Base-by-base conservation (phyloP, 2,113 vertebrate genomes). In the Rhea pennata region DNA sequence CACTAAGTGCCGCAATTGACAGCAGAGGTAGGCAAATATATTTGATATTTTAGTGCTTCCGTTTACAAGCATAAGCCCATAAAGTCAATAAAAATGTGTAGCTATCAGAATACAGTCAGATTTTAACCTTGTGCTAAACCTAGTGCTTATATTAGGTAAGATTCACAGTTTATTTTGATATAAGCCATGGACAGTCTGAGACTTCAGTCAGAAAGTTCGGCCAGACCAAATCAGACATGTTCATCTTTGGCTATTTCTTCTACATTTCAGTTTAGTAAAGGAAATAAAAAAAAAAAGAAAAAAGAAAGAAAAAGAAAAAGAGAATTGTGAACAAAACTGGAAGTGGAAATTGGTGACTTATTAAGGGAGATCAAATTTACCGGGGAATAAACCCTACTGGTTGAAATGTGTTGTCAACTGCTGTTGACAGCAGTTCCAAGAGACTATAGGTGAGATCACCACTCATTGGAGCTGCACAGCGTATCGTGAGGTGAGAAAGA, bases 11-110 rank as follows among this genome's bases (percentile, higher is more conserved):
- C 50, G 85, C 27, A 46, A 92, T 46, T 29, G 72, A 73, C 67
- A 90, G 77, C 50, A 89, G 94, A 89, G 72, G 29, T n/a, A 81
- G 82, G 58, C 36, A 89, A 74, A 79, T 62, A 59, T 66, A 91
- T 73, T 66, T 40, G 80, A n/a, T 89, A 92, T 87, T 88, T 90
- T 83, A 69, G 24, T 92, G 48, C 36, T 92, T 92, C 75, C 88
- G 67, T 95, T 94, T 91, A 42, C 56, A 93, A 89, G 79, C 62
- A 84, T 26, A 73, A 91, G 19, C 27, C 17, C 67, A 76, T 13
- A 36, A 91, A 85, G 53, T 70, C 42, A 50, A 40, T 39, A 53
- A 86, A 83, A 91, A 50, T 16, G 15, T 31, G 15, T 46, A 70
- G 74, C n/a, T 44, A 12, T 14, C n/a, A 51, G 44, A 70, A 83